Percentiles rank a stretch among this genome's conserved stretches.
These are phyloP conservation scores for Pecten maximus DNA, from an alignment of 2,888 invertebrate species.

Conservation along the genomic window DNA sequence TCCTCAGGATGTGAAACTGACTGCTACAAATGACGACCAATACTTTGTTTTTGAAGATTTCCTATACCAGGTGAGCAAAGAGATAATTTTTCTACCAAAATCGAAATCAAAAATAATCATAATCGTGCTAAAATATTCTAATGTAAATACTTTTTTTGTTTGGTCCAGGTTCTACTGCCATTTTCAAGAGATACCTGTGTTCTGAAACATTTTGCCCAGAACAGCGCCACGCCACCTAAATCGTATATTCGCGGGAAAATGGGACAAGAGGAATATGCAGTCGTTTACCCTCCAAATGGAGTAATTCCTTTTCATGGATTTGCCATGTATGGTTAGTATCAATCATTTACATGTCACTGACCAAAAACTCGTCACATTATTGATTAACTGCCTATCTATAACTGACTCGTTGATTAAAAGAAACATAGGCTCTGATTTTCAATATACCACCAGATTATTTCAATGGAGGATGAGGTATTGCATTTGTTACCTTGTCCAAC, in stretches of 20 bases:
- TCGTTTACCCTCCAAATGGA: constrained; percentile 95
- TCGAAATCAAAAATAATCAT: too few species aligned
- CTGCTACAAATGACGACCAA: constrained; percentile 98
- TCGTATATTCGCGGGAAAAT: constrained; percentile 90
- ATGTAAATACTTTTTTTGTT: background rate
- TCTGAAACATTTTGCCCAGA: constrained; percentile 87
- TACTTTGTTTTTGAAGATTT: constrained; percentile 99
- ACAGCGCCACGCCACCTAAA: constrained; percentile 87
- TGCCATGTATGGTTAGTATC: constrained; percentile 94
- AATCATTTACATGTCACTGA: too few species aligned
- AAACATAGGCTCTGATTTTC: too few species aligned
- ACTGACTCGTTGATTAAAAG: too few species aligned
- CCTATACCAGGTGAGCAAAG: constrained; percentile 89
- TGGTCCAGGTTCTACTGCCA: constrained; percentile 86
- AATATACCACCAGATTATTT: too few species aligned
- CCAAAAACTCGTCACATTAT: too few species aligned
- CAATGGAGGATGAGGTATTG: too few species aligned
- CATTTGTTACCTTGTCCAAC: too few species aligned
- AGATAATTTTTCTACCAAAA: background rate
- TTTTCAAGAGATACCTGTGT: constrained; percentile 92
- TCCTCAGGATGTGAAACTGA: constrained; percentile 93
- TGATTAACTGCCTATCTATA: too few species aligned
- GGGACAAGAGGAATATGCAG: constrained; percentile 87
- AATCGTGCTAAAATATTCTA: too few species aligned
- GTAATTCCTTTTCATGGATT: constrained; percentile 98